Base-by-base conservation (phyloP, 2,797 vertebrate genomes). In the Manis javanica region DNA sequence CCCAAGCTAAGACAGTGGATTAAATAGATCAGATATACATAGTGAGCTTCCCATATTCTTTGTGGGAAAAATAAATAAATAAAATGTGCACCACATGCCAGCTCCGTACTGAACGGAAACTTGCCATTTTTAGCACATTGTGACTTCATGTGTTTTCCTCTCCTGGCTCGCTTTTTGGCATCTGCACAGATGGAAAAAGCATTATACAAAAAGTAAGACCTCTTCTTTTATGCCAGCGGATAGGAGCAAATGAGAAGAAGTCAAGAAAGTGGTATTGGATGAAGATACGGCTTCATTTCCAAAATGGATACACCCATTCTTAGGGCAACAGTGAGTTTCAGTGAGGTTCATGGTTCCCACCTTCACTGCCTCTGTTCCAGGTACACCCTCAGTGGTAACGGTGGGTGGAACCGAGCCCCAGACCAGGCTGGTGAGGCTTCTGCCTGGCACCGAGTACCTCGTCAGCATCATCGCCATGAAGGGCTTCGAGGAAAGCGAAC, bases 401-500 rank as follows among this genome's bases (percentile, higher is more conserved):
- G 99, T 99, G 0, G 99, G 99, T 0, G 99, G 99, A 46, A 98
- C 97, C 23, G 98, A 98, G 96, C 99, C 99, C 5, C 98, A 98
- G 92, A 99, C 98, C 11, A 98, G 98, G 81, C 96, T 99, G 98
- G 96, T 98, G 85, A 99, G 98, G 93, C 97, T 99, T 96, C 98
- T 98, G 1, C 99, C 99, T 0, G 99, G 99, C 2, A 98, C 99
- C 78, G 99, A 99, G 26, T 99, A 99, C 95, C 98, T 98, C 0
- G 99, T 99, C 97, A 99, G 98, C 0, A 98, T 99, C 31, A 97
- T 99, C 11, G 99, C 99, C 19, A 86, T 99, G 90, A 99, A 99
- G 97, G 99, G 99, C 64, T 99, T 99, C 87, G 98, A 99, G 90
- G 99, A 99, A 97, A 99, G 99, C 0, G 99, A 99, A 37, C 99